Conservation (phyloP, 1,140 invertebrate genomes). For the Trichonephila clavata region DNA sequence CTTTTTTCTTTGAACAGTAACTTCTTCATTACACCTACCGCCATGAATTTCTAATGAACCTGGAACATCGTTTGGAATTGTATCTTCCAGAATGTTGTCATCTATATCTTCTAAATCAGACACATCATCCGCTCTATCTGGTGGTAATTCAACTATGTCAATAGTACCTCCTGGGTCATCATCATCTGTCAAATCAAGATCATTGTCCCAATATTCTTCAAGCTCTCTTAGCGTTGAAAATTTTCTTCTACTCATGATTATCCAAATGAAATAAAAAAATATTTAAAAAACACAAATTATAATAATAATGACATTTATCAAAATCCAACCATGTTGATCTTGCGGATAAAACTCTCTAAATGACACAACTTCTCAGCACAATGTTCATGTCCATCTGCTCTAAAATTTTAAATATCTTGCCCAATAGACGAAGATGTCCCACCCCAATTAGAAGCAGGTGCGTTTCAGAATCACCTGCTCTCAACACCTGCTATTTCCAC, state of each 20-base stretch:
- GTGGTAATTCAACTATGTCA: slow-evolving; percentile 58
- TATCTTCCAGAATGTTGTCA: slow-evolving; percentile 60
- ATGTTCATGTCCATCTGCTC: slow-evolving; percentile 53
- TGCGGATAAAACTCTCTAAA: slow-evolving; percentile 61
- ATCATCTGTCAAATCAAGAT: slow-evolving; percentile 58
- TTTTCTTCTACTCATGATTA: slow-evolving; percentile 60
- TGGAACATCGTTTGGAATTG: slow-evolving; percentile 57
- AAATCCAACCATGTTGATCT: slow-evolving; percentile 58
- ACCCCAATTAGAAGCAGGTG: slow-evolving; percentile 58
- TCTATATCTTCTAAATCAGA: slow-evolving; percentile 62
- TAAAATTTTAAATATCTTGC: slow-evolving; percentile 61
- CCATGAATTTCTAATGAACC: slow-evolving; percentile 61
- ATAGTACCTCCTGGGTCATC: slow-evolving; percentile 57
- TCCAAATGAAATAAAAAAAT: slow-evolving; percentile 53
- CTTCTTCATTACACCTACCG: slow-evolving; percentile 61
- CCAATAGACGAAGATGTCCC: slow-evolving; percentile 47
- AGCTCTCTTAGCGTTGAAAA: slow-evolving; percentile 61
- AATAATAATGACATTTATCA: slow-evolving; percentile 59
- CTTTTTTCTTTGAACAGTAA: slow-evolving; percentile 60
- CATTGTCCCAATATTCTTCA: slow-evolving; percentile 60
- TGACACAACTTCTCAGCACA: slow-evolving; percentile 57
- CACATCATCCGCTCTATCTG: slow-evolving; percentile 60
- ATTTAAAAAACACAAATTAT: slow-evolving; percentile 36
- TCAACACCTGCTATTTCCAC: slow-evolving; percentile 58
- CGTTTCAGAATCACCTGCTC: slow-evolving; percentile 57